Evolutionary conservation across 2,888 invertebrate species (phyloP).

Genomic region (Lagria hirta): DNA sequence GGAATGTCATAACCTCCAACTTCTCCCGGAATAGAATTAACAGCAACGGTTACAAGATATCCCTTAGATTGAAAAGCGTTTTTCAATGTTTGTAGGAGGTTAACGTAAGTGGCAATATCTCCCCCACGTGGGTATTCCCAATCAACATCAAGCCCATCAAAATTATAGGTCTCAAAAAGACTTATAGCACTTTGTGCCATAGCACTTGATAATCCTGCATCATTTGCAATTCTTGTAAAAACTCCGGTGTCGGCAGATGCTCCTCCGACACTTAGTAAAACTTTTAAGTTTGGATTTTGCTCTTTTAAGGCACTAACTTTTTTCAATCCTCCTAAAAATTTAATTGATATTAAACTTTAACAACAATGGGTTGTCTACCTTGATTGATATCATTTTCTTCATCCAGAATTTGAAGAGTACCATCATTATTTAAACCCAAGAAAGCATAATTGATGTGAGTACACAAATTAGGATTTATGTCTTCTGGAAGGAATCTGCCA

Average conservation of each 20-base stretch:
- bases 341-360: background rate
- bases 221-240: conserved; percentile 7
- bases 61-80: conserved; percentile 57
- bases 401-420: conserved; percentile 16
- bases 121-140: conserved; percentile 31
- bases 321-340: conserved; percentile 12
- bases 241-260: conserved; percentile 14
- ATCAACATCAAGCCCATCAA: conserved; percentile 33
- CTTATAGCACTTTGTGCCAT: conserved; percentile 19
- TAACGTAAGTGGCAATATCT: conserved; percentile 23
- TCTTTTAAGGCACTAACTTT: conserved; percentile 28
- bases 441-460: conserved; percentile 24
- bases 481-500: conserved; percentile 65
- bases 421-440: conserved; percentile 18
- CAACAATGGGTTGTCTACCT: conserved; percentile 5
- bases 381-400: conserved; percentile 17
- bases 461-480: conserved; percentile 54
- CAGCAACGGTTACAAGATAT: conserved; percentile 60
- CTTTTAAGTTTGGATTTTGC: conserved; percentile 22
- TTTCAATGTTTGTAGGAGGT: conserved; percentile 58
- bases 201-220: conserved; percentile 2
- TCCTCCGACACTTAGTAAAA: conserved; percentile 21
- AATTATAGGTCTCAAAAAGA: conserved; percentile 23
- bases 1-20: conserved; percentile 61
- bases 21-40: conserved; percentile 57